phyloP scores from a whole-genome alignment of 2,888 invertebrate genomes.

The Encarsia formosa region DNA sequence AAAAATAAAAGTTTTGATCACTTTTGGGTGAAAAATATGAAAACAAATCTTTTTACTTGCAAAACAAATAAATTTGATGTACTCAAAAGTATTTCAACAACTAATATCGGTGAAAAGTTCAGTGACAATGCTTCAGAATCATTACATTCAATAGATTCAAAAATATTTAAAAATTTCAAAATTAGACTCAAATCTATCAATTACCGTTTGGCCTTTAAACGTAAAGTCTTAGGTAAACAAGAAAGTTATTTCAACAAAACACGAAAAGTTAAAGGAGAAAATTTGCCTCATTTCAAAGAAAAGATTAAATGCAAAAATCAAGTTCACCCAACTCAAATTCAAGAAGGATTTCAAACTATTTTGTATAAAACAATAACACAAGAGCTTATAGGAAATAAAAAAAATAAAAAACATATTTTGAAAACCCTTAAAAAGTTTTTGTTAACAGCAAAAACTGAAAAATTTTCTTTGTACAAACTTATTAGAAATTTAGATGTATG shows the following conservation, averaged over 20 bases:
- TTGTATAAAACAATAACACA: slow-evolving; percentile 3
- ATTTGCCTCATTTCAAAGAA: slow-evolving; percentile 1
- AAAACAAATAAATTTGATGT: not conserved
- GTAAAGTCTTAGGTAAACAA: not conserved
- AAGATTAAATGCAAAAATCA: slow-evolving; percentile 7
- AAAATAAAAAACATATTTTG: slow-evolving; percentile 21
- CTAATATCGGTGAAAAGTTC: not conserved
- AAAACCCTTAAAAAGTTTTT: slow-evolving; percentile 15
- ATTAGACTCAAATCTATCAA: slow-evolving; percentile 1
- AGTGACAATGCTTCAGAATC: not conserved
- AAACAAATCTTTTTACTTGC: not conserved
- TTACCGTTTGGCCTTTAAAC: not conserved
- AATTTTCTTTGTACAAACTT: slow-evolving; percentile 1
- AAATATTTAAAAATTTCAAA: slow-evolving; percentile 1
- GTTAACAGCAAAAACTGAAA: slow-evolving; percentile 10
- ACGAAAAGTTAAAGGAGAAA: slow-evolving; percentile 5
- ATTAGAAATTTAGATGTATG: slow-evolving; percentile 12
- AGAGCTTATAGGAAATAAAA: slow-evolving; percentile 9
- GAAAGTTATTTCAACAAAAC: slow-evolving; percentile 1
- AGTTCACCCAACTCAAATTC: slow-evolving; percentile 8
- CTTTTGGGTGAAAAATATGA: not conserved
- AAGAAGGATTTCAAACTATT: slow-evolving; percentile 5
- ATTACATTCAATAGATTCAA: not conserved
- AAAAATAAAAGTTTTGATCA: not conserved
- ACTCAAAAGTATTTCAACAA: not conserved